Evolutionary conservation across 2,113 vertebrate species (phyloP).

Genomic region (Picathartes gymnocephalus): DNA sequence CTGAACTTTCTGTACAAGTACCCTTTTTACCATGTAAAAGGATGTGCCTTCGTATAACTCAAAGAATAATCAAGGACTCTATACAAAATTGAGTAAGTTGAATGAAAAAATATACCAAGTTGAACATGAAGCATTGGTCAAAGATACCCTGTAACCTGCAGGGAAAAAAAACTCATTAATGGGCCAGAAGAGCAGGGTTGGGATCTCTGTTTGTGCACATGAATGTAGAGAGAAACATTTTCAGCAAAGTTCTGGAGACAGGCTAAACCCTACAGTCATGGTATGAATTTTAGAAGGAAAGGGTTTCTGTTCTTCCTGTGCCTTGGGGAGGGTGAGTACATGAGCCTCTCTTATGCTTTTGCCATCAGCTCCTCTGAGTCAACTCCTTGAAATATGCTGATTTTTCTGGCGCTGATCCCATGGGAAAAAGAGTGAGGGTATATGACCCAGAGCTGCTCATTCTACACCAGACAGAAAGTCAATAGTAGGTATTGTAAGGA

Average conservation of each 20-base stretch:
- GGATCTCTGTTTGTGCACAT: rapidly evolving
- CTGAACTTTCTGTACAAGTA: background rate
- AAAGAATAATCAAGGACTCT: background rate
- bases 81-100: background rate
- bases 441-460: rapidly evolving
- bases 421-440: background rate
- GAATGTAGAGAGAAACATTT: background rate
- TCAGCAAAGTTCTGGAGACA: background rate
- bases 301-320: background rate
- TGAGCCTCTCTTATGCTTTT: background rate
- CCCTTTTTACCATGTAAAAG: background rate
- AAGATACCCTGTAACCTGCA: background rate
- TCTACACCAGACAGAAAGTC: background rate
- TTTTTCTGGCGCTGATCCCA: background rate
- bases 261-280: background rate
- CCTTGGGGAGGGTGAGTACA: background rate
- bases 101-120: background rate
- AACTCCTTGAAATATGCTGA: background rate
- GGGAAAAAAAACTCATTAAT: background rate
- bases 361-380: background rate
- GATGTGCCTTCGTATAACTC: background rate
- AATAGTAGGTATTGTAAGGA: background rate
- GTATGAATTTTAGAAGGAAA: background rate
- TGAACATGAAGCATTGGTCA: background rate
- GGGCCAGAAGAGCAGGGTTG: background rate